Base-by-base conservation (phyloP, 2,888 invertebrate species). In the Tethea ocularis region DNA sequence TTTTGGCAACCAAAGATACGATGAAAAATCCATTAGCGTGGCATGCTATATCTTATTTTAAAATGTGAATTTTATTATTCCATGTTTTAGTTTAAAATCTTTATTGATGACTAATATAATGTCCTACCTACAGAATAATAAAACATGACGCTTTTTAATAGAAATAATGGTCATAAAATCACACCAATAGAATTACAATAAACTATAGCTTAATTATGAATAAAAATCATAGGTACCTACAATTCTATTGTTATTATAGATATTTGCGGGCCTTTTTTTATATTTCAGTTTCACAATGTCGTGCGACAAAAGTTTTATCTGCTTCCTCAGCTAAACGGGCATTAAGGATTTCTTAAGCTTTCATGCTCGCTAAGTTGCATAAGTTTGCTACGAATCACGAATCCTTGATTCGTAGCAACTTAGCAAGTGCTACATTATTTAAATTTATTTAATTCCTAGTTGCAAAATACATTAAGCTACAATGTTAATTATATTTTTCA, bases 1-100 rank as follows among this genome's bases (percentile, higher is more conserved):
- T 57, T 57, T 53, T 33, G 33, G 51, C 38, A 51, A 54, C 54
- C 17, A 38, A 33, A 24, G 33, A 54, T 55, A 51, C 55, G 22
- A 46, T 54, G 54, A 56, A 51, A 57, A 33, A 51, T 61, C 46
- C 59, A 57, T 61, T 61, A 61, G 54, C 36, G 24, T 33, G n/a
- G 36, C 26, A 33, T 26, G 26, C 13, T 54, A 54, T 54, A 29
- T 54, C 33, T 33, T 33, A 54, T 33, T 54, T 33, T 13, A 10
- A 46, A 46, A 20, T 10, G 20, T 46, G 20, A 20, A 46, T 20
- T 46, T 17, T 33, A 54, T 52, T 52, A 52, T 52, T 13, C 23
- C 15, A 15, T 36, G 36, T 15, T 15, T 36, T 36, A 36, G 36
- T 36, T 36, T 2, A 15, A 36, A 36, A 36, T 2, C 7, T 0